A percentile compares a stretch with the other conserved stretches of the same genome.
These are phyloP conservation scores for Drosophila albomicans DNA, from an alignment of 1,140 invertebrate genomes.

Conservation along the genomic window DNA sequence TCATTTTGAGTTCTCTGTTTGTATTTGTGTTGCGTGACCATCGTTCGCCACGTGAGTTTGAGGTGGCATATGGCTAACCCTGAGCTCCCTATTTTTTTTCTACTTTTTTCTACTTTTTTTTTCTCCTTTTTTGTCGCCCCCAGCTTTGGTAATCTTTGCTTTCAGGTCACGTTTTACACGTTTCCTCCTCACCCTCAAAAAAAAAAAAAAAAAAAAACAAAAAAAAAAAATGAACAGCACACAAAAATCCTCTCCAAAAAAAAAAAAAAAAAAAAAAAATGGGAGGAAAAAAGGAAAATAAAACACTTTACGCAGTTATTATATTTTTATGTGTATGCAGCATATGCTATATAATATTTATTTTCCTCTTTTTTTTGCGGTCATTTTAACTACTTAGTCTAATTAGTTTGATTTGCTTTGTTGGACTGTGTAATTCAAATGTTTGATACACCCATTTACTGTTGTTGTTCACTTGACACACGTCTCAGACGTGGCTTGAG, in stretches of 20 bases:
- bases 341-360: conserved; percentile 2
- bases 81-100: not conserved
- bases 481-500: not conserved
- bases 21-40: conserved; percentile 44
- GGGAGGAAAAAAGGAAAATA: not conserved
- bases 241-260: too few relatives aligned
- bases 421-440: conserved; percentile 29
- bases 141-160: conserved; percentile 4
- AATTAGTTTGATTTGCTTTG: conserved; percentile 38
- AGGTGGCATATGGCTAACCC: conserved; percentile 27
- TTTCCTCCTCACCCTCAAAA: not conserved
- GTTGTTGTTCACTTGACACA: conserved; percentile 18
- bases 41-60: conserved; percentile 30
- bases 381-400: conserved; percentile 1
- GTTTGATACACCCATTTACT: conserved; percentile 27
- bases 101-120: too few relatives aligned
- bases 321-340: not conserved
- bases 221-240: not conserved
- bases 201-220: not conserved
- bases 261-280: too few relatives aligned
- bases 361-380: not conserved
- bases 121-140: not conserved
- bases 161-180: conserved; percentile 43
- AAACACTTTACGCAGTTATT: not conserved
- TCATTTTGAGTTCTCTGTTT: not conserved